These are phyloP conservation scores for Pseudorectes ferrugineus DNA, from an alignment of 2,113 vertebrate genomes.

Conservation along the genomic window DNA sequence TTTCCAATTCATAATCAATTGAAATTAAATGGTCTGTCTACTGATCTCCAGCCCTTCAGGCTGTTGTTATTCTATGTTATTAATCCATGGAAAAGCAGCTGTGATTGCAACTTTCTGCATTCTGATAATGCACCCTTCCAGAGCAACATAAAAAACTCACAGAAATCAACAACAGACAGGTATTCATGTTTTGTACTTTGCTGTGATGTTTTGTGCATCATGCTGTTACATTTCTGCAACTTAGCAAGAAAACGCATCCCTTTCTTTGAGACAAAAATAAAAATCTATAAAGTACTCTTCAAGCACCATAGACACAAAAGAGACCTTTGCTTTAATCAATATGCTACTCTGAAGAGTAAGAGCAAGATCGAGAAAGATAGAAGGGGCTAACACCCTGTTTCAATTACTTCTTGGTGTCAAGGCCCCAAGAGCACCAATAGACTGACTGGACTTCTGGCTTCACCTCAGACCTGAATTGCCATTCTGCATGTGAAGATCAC, in stretches of 20 bases:
- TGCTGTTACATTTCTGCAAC: not conserved
- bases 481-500: not conserved
- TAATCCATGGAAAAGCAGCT: not conserved
- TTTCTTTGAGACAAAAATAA: not conserved
- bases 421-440: not conserved
- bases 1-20: constrained; percentile 28
- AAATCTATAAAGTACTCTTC: not conserved
- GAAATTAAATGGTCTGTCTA: constrained; percentile 16
- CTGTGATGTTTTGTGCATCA: not conserved
- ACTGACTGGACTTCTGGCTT: not conserved
- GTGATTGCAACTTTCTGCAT: not conserved
- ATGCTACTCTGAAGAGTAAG: not conserved
- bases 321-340: not conserved
- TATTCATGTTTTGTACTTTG: not conserved
- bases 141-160: not conserved
- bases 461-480: not conserved
- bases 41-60: not conserved
- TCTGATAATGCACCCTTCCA: not conserved
- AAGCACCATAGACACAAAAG: not conserved
- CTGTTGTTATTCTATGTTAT: not conserved
- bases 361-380: not conserved
- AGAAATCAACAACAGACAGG: not conserved
- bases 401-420: not conserved
- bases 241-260: not conserved
- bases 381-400: not conserved